Evolutionary conservation across 2,888 invertebrate species (phyloP), one percentile per base, ranked within the genome.

Genomic region (Ophraella communa): DNA sequence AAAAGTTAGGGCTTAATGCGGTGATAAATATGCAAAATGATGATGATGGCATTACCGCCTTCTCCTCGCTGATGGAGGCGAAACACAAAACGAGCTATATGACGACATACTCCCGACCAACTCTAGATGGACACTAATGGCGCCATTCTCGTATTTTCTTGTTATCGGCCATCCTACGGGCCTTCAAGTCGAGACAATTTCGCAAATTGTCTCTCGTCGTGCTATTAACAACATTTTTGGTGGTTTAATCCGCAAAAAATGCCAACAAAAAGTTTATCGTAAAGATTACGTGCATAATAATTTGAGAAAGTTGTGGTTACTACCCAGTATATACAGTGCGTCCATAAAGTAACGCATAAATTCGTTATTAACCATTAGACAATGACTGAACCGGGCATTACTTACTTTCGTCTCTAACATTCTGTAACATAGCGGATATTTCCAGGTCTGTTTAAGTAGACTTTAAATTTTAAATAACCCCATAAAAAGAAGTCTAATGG

Each of bases 21-120:
- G 39, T 53, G 58, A 59, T 64, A 64, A 64, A 59, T 64, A 64
- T 64, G 54, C 64, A 59, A 44, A 56, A 56, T 62, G 56, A 62
- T 56, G 55, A 56, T 56, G 56, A 55, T 49, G 55, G 30, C 35
- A 39, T 27, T 55, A n/a, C 35, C n/a, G 33, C 24, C 56, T 23
- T 56, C 18, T 17, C 11, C 39, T 39, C 42, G 11, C 39, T 11
- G 23, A 21, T 27, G 52, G 17, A 27, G 30, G 49, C 18, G 52
- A 33, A 52, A 33, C 53, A 14, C 35, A 21, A 27, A 56, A 53
- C 53, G 53, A 45, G 45, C 35, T 8, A 39, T 35, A 39, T 42
- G 45, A 56, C 56, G 45, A 56, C 56, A 56, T 45, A 33, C 30
- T 20, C 49, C 57, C 60, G 21, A 30, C 60, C 52, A 20, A 51